Evolutionary conservation across 2,888 invertebrate species (phyloP).

Genomic region (Caenorhabditis virilis): DNA sequence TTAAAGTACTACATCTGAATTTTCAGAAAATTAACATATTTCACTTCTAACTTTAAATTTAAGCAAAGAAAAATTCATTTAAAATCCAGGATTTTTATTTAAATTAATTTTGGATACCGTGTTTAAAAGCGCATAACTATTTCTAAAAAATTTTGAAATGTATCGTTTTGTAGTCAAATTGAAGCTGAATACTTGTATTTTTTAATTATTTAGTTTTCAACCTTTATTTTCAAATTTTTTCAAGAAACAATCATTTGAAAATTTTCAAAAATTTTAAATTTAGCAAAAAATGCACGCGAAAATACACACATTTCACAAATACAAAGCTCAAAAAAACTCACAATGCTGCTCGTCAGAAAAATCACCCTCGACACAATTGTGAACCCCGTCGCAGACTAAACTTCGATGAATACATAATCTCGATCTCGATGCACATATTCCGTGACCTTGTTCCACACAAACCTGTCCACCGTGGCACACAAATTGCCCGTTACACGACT

Average conservation of each 20-base stretch:
- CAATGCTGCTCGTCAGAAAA: conserved; percentile 65
- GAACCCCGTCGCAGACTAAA: conserved; percentile 70
- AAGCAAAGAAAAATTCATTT: too few relatives aligned
- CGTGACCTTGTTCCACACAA: conserved; percentile 68
- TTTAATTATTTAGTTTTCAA: not conserved
- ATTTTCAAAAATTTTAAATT: not conserved
- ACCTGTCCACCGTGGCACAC: conserved; percentile 69
- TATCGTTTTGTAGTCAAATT: too few relatives aligned
- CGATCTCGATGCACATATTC: conserved; percentile 65
- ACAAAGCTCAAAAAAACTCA: conserved; percentile 16
- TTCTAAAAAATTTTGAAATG: too few relatives aligned
- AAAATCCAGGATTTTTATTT: too few relatives aligned
- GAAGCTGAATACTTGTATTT: too few relatives aligned
- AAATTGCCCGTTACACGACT: conserved; percentile 56
- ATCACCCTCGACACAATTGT: conserved; percentile 71
- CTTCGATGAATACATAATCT: conserved; percentile 70
- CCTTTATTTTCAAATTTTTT: not conserved
- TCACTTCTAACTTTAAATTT: too few relatives aligned
- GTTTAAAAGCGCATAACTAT: too few relatives aligned
- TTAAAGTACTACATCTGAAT: too few relatives aligned
- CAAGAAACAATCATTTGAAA: not conserved
- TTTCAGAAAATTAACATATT: too few relatives aligned
- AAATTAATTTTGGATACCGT: too few relatives aligned
- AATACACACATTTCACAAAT: not conserved
- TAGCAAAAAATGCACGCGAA: not conserved